Base-by-base conservation (phyloP, 1,140 invertebrate genomes). In the Coptotermes formosanus region DNA sequence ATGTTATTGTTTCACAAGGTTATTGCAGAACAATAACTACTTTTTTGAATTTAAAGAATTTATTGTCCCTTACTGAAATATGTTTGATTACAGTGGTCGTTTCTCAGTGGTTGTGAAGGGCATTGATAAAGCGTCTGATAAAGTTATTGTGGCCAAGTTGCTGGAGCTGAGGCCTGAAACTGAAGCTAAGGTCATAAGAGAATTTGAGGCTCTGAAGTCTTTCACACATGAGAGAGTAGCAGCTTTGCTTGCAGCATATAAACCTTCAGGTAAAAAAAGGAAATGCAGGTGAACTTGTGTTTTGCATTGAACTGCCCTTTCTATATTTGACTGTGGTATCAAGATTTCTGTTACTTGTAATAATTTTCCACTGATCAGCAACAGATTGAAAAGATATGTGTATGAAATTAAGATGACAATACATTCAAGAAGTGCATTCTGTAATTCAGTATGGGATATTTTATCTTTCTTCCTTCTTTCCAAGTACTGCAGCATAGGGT, bases 171-270 rank as follows among this genome's bases (percentile, higher is more conserved):
- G 92, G 30, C 91, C 94, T 1, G 93, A 95, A 48, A 94, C 93
- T 2, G 94, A 95, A 87, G 92, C 48, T 48, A 82, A 16, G 2
- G 85, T 85, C 45, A 85, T 3, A 64, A 92, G 94, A 14, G 98
- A 99, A 91, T 97, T 96, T 89, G 95, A 98, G 86, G 95, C 95
- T 84, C 91, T 98, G 19, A 93, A 95, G 87, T 94, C 94, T 1
- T 90, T 99, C 25, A 92, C 96, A 85, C 98, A 99, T 89, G 96
- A 98, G 89, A 93, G 96, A 89, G 95, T 99, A 90, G 95, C 95
- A 1, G 92, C 93, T 11, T 89, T 98, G 0, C 90, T 95, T 81
- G 95, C 93, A 19, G 96, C 95, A 1, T 97, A 94, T 89, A 95
- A 94, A 89, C 92, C 94, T 0, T 91, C 93, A 1, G 64, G 64